These are phyloP conservation scores for Phylloscopus trochiloides DNA, from an alignment of 2,113 vertebrate species.

Conservation along the genomic window DNA sequence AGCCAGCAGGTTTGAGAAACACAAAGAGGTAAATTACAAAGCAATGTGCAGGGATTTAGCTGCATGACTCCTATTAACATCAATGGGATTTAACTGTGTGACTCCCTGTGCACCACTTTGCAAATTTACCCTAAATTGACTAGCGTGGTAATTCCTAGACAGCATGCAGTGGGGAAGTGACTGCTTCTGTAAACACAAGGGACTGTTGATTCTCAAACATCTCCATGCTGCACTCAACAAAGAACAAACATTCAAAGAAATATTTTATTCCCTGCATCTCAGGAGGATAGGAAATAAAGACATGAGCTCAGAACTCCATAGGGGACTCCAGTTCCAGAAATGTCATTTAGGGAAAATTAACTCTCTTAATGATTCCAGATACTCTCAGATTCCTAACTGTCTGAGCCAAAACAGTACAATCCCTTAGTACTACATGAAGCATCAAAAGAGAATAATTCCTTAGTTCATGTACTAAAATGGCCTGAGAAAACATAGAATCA, in stretches of 20 bases:
- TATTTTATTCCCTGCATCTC: conserved; percentile 28
- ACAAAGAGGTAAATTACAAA: conserved; percentile 65
- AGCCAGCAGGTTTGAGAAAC: conserved; percentile 53
- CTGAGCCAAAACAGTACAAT: not conserved
- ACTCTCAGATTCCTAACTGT: not conserved
- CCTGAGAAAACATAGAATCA: not conserved
- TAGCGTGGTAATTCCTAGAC: conserved; percentile 55
- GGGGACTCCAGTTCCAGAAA: not conserved
- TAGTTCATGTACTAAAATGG: not conserved
- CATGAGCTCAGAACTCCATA: not conserved
- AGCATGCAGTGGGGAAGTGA: conserved; percentile 41
- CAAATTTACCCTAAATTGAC: conserved; percentile 55
- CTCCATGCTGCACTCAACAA: conserved; percentile 11
- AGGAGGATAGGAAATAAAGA: conserved; percentile 22
- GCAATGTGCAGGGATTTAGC: conserved; percentile 56
- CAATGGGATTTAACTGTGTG: conserved; percentile 55
- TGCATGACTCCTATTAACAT: conserved; percentile 58
- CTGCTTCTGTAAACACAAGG: conserved; percentile 55
- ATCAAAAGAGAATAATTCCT: not conserved
- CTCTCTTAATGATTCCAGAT: not conserved
- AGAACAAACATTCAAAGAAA: conserved; percentile 48
- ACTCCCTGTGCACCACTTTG: conserved; percentile 42
- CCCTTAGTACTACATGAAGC: not conserved
- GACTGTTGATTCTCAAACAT: conserved; percentile 12
- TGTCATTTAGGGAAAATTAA: not conserved